Evolutionary conservation across 2,888 invertebrate species (phyloP), one percentile per base, ranked within the genome.

Genomic region (Pocota personata): DNA sequence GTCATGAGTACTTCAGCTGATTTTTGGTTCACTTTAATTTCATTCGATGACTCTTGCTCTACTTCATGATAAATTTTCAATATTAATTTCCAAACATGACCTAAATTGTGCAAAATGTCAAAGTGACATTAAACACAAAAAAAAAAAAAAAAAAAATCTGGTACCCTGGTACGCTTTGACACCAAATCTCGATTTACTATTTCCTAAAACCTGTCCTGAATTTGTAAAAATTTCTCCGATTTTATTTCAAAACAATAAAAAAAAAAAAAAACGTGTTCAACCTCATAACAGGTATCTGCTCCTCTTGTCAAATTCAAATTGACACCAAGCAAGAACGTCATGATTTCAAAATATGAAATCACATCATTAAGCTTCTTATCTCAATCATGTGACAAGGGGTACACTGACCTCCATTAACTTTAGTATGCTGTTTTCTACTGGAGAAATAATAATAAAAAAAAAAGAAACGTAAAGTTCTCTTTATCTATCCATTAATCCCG

Each of bases 401-500:
- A 75, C 43, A 64, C 73, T 75, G 73, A 55, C 75, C 75, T 75
- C 32, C 32, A 43, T 19, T 30, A 16, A 14, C n/a, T 37, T 60
- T 27, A 40, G 5, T 35, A 8, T 32, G 14, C 0, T 35, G 21
- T 46, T 19, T 62, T 52, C 2, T 58, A 24, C 21, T 8, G 2
- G 7, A 24, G n/a, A n/a, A n/a, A n/a, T n/a, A n/a, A n/a, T n/a
- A n/a, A n/a, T n/a, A n/a, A 19, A 19, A 24, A 43, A 19, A 43
- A 62, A 21, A 37, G 24, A 32, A 12, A 64, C 3, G 1, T 30
- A 48, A 52, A 40, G 7, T 43, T 32, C 21, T 43, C 32, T 19
- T 19, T 71, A 50, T 60, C 62, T 21, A 55, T 10, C 32, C 43
- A 75, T 55, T 43, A 21, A 24, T 43, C 8, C 19, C 14, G 24